Conservation (phyloP, 2,888 invertebrate genomes). For the Agapetus fuscipes region DNA sequence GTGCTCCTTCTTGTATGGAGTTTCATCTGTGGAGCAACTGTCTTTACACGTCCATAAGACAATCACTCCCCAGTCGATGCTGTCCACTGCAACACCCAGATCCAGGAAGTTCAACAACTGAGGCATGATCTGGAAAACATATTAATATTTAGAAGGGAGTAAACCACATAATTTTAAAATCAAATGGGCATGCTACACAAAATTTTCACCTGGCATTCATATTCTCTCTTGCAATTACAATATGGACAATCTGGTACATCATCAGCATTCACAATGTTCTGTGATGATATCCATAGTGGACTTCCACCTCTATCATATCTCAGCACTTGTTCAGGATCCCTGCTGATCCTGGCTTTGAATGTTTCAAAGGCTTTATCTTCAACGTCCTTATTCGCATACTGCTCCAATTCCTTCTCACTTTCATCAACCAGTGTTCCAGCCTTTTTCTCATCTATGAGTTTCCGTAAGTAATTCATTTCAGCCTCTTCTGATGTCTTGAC, state of each 20-base stretch:
- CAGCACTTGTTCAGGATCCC: constrained; percentile 71
- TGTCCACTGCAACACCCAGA: constrained; percentile 48
- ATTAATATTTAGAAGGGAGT: constrained; percentile 8
- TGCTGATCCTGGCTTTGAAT: constrained; percentile 61
- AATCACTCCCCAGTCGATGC: constrained; percentile 86
- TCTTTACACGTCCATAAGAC: constrained; percentile 75
- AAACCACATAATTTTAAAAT: too few species aligned
- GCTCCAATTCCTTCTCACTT: constrained; percentile 58
- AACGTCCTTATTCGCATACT: constrained; percentile 48
- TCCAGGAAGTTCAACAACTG: constrained; percentile 64
- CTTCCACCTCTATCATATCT: constrained; percentile 69
- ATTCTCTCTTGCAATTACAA: constrained; percentile 68
- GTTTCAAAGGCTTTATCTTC: constrained; percentile 70
- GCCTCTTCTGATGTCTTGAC: constrained; percentile 40
- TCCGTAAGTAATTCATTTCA: constrained; percentile 36
- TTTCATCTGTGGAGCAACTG: constrained; percentile 59
- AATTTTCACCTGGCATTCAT: constrained; percentile 76
- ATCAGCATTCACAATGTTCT: constrained; percentile 34
- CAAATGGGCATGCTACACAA: too few species aligned
- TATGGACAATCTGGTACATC: constrained; percentile 61
- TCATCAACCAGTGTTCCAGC: constrained; percentile 54
- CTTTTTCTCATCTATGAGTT: constrained; percentile 46
- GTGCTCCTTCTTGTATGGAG: constrained; percentile 66
- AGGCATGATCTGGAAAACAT: constrained; percentile 62
- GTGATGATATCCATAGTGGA: constrained; percentile 76